phyloP scores from a whole-genome alignment of 2,888 invertebrate species.

The Thalpophila matura region DNA sequence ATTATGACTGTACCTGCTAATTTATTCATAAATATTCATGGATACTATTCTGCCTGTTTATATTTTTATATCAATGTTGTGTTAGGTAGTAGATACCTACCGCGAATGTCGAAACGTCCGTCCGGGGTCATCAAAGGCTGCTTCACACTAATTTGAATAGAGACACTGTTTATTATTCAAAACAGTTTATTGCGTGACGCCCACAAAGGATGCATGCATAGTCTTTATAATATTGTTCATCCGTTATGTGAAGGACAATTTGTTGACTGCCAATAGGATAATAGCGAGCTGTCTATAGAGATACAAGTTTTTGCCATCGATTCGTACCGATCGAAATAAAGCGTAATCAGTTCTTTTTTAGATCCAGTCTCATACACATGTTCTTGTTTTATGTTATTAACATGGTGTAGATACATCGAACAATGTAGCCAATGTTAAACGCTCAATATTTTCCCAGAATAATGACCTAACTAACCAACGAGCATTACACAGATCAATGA shows the following conservation, averaged over 20 bases:
- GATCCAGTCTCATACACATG: background rate
- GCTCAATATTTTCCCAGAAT: constrained; percentile 49
- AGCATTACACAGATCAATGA: constrained; percentile 56
- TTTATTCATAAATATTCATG: constrained; percentile 50
- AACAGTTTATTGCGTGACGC: constrained; percentile 73
- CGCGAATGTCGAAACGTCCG: constrained; percentile 65
- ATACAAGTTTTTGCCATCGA: constrained; percentile 21
- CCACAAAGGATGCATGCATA: constrained; percentile 70
- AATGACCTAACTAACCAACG: constrained; percentile 58
- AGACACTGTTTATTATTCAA: constrained; percentile 76
- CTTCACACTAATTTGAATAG: constrained; percentile 74
- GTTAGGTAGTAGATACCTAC: constrained; percentile 34
- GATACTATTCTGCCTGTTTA: constrained; percentile 32
- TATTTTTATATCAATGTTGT: constrained; percentile 40
- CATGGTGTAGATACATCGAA: constrained; percentile 22
- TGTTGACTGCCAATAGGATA: constrained; percentile 38
- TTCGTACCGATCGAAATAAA: constrained; percentile 37
- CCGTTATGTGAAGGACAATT: constrained; percentile 57
- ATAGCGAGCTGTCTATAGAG: constrained; percentile 3
- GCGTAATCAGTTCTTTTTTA: no score
- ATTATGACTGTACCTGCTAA: constrained; percentile 47
- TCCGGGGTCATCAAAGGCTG: constrained; percentile 72
- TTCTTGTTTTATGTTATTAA: constrained; percentile 23
- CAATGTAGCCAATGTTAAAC: constrained; percentile 28
- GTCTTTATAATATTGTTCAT: constrained; percentile 65